Percentiles rank a stretch among this genome's conserved stretches.
phyloP scores from a whole-genome alignment of 1,140 invertebrate species.

The Papilio polytes region DNA sequence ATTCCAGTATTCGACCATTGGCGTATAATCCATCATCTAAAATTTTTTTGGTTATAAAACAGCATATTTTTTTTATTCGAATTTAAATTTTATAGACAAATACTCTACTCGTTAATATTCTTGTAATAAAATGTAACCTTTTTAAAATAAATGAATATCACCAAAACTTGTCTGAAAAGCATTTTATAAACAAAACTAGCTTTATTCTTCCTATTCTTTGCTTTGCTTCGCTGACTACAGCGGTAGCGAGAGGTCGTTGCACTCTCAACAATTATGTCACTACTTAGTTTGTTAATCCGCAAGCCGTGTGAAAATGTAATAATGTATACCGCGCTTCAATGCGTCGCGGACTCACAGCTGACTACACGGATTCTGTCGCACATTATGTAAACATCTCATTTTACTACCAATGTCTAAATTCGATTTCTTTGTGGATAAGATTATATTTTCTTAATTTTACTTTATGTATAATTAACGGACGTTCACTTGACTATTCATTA shows the following conservation, averaged over 20 bases:
- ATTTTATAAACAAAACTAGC: conserved; percentile 30
- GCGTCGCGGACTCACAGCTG: not conserved
- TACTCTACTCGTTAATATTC: too few species aligned
- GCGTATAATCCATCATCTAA: too few species aligned
- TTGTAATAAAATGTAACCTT: too few species aligned
- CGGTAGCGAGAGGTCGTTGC: conserved; percentile 62
- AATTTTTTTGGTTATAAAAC: too few species aligned
- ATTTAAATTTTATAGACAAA: too few species aligned
- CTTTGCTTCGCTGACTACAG: conserved; percentile 43
- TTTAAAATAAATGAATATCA: not conserved
- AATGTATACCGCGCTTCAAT: conserved; percentile 1
- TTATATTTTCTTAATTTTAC: conserved; percentile 59
- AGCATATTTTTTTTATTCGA: too few species aligned
- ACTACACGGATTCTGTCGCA: not conserved
- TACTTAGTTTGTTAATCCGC: conserved; percentile 72
- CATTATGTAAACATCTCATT: conserved; percentile 4
- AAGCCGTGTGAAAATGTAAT: conserved; percentile 71
- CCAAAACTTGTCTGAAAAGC: not conserved
- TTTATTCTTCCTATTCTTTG: conserved; percentile 24
- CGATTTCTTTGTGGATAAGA: not conserved
- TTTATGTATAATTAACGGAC: conserved; percentile 80
- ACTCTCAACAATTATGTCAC: conserved; percentile 64
- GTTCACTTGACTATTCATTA: conserved; percentile 83
- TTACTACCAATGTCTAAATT: not conserved
- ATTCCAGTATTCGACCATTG: too few species aligned